phyloP scores from a whole-genome alignment of 2,797 vertebrate species.

The Propithecus deckenii region DNA sequence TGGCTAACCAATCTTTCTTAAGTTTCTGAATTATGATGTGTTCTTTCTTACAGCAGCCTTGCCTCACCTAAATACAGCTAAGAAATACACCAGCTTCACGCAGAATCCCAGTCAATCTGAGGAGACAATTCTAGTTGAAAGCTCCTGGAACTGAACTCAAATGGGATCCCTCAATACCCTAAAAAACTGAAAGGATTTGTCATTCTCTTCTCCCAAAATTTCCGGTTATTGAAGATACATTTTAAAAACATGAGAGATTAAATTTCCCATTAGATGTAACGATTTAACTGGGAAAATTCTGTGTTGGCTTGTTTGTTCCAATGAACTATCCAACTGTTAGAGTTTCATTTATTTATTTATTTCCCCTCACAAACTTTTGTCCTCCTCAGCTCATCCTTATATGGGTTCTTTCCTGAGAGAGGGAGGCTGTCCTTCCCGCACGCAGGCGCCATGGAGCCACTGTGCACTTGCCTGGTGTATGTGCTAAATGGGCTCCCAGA shows the following conservation, averaged over 20 bases:
- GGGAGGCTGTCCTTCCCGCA: fast-evolving
- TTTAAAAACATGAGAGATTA: background rate
- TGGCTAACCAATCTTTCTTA: background rate
- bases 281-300: background rate
- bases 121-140: background rate
- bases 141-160: background rate
- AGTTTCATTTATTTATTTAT: background rate
- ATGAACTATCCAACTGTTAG: background rate
- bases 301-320: background rate
- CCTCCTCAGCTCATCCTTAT: background rate
- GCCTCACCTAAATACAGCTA: background rate
- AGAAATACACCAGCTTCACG: background rate
- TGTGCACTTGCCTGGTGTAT: fast-evolving
- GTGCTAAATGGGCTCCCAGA: background rate
- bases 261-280: background rate
- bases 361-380: background rate
- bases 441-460: fast-evolving
- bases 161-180: background rate
- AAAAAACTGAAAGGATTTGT: background rate
- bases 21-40: background rate
- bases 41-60: background rate
- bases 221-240: background rate
- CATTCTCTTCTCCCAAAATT: background rate
- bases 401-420: background rate
- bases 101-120: background rate